A percentile compares a stretch with the other conserved stretches of the same genome.
phyloP scores from a whole-genome alignment of 2,888 invertebrate species.

The Aspidiotus rigidus region DNA sequence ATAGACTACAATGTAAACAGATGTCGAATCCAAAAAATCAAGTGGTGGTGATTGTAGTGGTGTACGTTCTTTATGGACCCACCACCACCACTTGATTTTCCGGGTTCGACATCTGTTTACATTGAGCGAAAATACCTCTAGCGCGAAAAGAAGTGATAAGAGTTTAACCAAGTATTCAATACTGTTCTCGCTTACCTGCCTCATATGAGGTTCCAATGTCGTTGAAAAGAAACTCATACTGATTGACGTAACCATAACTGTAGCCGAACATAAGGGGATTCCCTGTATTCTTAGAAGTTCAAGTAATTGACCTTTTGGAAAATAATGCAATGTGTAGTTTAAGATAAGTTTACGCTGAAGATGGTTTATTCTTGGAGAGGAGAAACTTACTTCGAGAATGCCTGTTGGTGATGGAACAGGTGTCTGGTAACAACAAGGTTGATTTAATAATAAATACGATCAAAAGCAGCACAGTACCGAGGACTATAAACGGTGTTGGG shows the following conservation, averaged over 20 bases:
- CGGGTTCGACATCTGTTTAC: no score
- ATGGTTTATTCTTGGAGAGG: no score
- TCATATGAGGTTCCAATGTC: slow-evolving; percentile 78
- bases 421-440: slow-evolving; percentile 57
- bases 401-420: slow-evolving; percentile 47
- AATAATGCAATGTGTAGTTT: slow-evolving; percentile 37
- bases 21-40: no score
- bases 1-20: neutral
- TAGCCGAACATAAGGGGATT: slow-evolving; percentile 58
- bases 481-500: slow-evolving; percentile 67
- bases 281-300: slow-evolving; percentile 63
- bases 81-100: no score
- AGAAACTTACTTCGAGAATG: no score
- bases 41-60: no score
- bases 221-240: slow-evolving; percentile 82
- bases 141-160: no score
- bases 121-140: no score
- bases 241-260: slow-evolving; percentile 67
- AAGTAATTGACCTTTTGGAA: slow-evolving; percentile 52
- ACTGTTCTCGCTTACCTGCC: slow-evolving; percentile 46
- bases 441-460: slow-evolving; percentile 65
- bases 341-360: no score
- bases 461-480: slow-evolving; percentile 64
- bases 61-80: no score
- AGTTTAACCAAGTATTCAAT: neutral